Evolutionary conservation across 2,888 invertebrate species (phyloP), one percentile per base, ranked within the genome.

Genomic region (Griposia aprilina): DNA sequence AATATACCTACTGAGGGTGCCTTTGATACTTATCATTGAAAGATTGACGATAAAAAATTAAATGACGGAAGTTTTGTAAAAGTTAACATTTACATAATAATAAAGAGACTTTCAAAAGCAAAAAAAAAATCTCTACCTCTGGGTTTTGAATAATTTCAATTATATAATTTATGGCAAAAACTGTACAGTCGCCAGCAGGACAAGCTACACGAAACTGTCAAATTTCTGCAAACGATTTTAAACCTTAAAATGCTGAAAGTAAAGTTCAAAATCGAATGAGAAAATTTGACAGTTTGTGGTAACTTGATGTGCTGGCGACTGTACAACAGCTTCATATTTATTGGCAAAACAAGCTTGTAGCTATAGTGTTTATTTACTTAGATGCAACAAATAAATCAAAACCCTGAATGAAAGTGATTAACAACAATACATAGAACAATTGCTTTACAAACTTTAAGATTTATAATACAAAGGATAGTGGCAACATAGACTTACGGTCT

Each of bases 401-500:
- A 30, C 26, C 5, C 3, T 66, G 36, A 52, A 60, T 66, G 41
- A 48, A 66, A 82, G 63, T n/a, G 10, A 45, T 69, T 23, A 1
- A 36, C 2, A 57, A 67, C 30, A 76, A 67, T 41, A 62, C 6
- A 66, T 1, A 50, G 70, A 76, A 71, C 41, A 67, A 77, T 82
- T 55, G 48, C 59, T 2, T 1, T 41, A 48, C 20, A 57, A 74
- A 20, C 17, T 8, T 36, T 3, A 81, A 75, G 60, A 67, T 50
- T 62, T 67, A 63, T 45, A 67, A 45, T 17, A 75, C 41, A 76
- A 76, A 55, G 55, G 48, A 66, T 55, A 62, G 71, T 74, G 83
- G 73, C 63, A 65, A 77, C 85, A 85, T 83, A 85, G 60, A 57
- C 60, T 36, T 68, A 45, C 13, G 15, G 62, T 50, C 45, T 67